Percentiles rank a stretch among this genome's conserved stretches.
Evolutionary conservation across 2,888 invertebrate genomes (phyloP).

Genomic region (Trissolcus japonicus): DNA sequence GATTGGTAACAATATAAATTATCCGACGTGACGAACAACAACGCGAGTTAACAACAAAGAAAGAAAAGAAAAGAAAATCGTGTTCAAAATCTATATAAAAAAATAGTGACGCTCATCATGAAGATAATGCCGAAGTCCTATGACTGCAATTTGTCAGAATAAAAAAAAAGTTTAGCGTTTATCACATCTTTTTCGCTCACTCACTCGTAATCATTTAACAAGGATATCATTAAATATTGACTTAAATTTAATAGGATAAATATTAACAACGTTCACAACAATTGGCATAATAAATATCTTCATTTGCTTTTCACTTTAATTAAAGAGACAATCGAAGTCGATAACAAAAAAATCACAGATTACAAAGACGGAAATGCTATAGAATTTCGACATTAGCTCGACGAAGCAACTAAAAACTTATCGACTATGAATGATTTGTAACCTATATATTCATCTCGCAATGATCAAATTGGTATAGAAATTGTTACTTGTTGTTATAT

Average conservation of each 20-base stretch:
- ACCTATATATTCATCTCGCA: neutral
- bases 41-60: constrained; percentile 2
- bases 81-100: too few species aligned
- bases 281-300: too few species aligned
- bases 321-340: neutral
- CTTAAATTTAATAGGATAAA: too few species aligned
- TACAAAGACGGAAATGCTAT: neutral
- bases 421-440: constrained; percentile 1
- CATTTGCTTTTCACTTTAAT: too few species aligned
- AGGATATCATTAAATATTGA: too few species aligned
- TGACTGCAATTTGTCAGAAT: neutral
- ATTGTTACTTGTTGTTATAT: constrained; percentile 2
- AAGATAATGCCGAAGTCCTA: constrained; percentile 13
- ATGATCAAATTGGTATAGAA: too few species aligned
- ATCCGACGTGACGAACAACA: too few species aligned
- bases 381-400: constrained; percentile 16
- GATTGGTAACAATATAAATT: too few species aligned
- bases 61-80: too few species aligned
- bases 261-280: too few species aligned
- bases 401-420: constrained; percentile 12
- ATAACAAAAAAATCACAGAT: constrained; percentile 7
- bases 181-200: too few species aligned
- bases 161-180: neutral
- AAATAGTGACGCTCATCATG: neutral
- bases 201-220: too few species aligned